A percentile compares a stretch with the other conserved stretches of the same genome.
Evolutionary conservation across 2,113 vertebrate genomes (phyloP).

Genomic region (Trochalopteron elliotii): DNA sequence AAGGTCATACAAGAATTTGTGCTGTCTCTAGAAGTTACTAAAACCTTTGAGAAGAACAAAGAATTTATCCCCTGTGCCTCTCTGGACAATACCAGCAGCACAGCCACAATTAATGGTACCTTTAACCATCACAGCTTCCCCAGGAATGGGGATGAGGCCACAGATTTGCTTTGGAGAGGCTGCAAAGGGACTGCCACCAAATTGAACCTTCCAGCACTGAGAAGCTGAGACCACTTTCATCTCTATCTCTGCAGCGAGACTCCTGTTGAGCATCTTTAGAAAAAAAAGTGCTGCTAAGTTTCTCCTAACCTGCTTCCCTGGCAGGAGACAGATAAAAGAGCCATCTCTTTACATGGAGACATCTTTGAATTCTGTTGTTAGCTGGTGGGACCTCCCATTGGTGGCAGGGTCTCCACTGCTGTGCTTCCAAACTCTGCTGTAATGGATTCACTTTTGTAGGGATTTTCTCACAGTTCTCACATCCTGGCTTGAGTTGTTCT

Average conservation of each 20-base stretch:
- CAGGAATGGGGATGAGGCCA: background rate
- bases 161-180: background rate
- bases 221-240: background rate
- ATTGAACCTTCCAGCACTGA: background rate
- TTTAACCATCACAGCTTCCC: background rate
- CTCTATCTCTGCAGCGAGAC: background rate
- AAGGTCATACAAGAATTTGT: background rate
- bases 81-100: background rate
- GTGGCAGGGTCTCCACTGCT: background rate
- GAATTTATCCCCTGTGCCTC: background rate
- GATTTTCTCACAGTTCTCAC: background rate
- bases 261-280: background rate
- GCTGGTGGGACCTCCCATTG: background rate
- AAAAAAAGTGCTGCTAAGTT: background rate
- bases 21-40: background rate
- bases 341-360: background rate
- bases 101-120: background rate
- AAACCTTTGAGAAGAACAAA: background rate
- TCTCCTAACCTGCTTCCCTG: background rate
- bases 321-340: constrained; percentile 12
- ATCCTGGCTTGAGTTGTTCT: background rate
- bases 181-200: background rate
- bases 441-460: background rate
- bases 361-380: background rate
- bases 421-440: background rate